Percentiles rank a stretch among this genome's conserved stretches.
Conservation (phyloP, 23 tunicate species). For the Ascidia mentula region DNA sequence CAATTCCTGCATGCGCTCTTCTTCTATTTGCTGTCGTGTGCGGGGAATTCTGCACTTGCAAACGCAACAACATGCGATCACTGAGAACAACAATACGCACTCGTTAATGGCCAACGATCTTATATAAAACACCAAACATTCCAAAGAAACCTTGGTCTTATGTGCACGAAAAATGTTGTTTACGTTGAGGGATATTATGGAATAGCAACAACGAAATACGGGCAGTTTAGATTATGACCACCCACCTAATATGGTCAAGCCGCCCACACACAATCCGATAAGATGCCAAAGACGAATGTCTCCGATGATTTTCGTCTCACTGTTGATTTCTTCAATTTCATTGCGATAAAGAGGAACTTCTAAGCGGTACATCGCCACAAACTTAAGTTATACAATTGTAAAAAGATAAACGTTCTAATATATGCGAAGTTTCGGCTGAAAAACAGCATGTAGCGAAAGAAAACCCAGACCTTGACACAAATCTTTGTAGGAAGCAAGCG, state of each 20-base stretch:
- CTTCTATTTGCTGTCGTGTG: conserved; percentile 19
- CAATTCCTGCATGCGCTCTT: neutral
- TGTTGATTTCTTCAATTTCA: neutral
- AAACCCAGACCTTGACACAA: too few relatives aligned
- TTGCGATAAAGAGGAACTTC: neutral
- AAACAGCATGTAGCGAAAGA: too few relatives aligned
- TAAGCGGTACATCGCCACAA: neutral
- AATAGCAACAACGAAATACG: too few relatives aligned
- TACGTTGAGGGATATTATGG: too few relatives aligned
- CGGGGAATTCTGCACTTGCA: conserved; percentile 45
- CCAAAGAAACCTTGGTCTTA: too few relatives aligned
- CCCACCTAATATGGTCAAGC: neutral
- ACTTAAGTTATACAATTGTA: neutral
- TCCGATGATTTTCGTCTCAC: neutral
- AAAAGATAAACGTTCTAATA: neutral
- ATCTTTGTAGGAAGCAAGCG: too few relatives aligned
- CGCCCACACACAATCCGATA: neutral
- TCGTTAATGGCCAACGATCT: neutral
- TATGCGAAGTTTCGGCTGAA: too few relatives aligned
- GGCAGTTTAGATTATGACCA: too few relatives aligned
- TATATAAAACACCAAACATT: neutral
- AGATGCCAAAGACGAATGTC: conserved; percentile 10
- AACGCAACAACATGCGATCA: conserved; percentile 36
- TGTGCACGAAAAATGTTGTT: too few relatives aligned
- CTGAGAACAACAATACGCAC: neutral